Conservation (phyloP, 2,113 vertebrate species). For the Tachysurus vachellii region DNA sequence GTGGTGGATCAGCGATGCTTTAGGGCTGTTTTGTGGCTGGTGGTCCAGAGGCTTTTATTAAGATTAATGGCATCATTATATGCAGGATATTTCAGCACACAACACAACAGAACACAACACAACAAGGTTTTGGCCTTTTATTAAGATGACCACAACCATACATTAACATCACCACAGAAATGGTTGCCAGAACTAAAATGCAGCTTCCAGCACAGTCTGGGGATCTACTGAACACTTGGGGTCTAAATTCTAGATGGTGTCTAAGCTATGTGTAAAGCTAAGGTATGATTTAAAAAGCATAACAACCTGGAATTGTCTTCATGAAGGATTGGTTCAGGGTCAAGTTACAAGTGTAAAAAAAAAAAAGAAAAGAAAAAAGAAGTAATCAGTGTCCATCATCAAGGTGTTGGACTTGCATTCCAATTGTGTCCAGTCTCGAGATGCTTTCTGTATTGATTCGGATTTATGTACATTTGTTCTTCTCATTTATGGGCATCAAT, state of each 20-base stretch:
- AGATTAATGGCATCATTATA: conserved; percentile 12
- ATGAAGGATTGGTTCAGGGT: background rate
- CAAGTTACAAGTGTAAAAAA: background rate
- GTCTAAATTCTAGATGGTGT: background rate
- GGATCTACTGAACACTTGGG: background rate
- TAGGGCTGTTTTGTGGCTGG: background rate
- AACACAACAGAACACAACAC: background rate
- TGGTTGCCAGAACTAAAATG: background rate
- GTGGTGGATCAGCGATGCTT: background rate
- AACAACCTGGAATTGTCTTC: background rate
- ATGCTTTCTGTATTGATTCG: background rate
- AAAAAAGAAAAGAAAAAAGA: background rate
- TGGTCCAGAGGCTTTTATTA: background rate
- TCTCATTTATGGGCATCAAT: background rate
- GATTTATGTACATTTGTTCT: background rate
- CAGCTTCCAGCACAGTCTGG: background rate
- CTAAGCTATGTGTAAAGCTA: background rate
- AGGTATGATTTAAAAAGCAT: background rate
- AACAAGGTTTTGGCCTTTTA: background rate
- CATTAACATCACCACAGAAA: background rate
- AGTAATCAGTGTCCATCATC: too few species aligned
- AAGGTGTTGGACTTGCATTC: too few species aligned
- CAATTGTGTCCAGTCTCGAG: too few species aligned
- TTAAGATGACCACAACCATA: background rate
- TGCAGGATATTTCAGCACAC: background rate